phyloP scores from a whole-genome alignment of 2,797 vertebrate species.

The Columba guinea region DNA sequence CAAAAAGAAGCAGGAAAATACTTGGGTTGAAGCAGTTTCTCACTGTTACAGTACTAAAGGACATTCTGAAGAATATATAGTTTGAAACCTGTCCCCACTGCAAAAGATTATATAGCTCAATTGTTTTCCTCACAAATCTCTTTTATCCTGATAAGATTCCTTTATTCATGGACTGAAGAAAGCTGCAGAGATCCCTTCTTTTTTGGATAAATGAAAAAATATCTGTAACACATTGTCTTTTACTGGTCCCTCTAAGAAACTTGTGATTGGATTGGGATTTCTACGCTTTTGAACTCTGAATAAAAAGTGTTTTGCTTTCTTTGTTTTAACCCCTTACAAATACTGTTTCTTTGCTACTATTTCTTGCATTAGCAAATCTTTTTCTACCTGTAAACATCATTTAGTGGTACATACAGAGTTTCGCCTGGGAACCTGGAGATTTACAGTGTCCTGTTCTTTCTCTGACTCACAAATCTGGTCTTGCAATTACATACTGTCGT shows the following conservation, averaged over 20 bases:
- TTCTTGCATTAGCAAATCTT: background rate
- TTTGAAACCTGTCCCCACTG: background rate
- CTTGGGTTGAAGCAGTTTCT: background rate
- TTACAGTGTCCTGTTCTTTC: background rate
- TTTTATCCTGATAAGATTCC: background rate
- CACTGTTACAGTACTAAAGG: background rate
- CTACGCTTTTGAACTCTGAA: background rate
- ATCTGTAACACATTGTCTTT: background rate
- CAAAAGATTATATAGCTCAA: background rate
- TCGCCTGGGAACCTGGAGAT: background rate
- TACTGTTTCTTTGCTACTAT: background rate
- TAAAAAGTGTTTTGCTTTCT: background rate
- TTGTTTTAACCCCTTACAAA: background rate
- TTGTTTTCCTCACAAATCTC: background rate
- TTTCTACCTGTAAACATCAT: background rate
- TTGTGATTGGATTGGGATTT: background rate
- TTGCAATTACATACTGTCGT: background rate
- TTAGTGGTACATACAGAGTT: background rate
- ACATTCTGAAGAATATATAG: background rate
- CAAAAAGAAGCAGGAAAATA: constrained; percentile 9
- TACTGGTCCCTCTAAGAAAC: background rate
- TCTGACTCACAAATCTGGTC: background rate
- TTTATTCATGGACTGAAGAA: background rate
- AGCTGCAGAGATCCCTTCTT: background rate
- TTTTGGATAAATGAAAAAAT: background rate